A percentile compares a stretch with the other conserved stretches of the same genome.
phyloP scores from a whole-genome alignment of 2,888 invertebrate species.

The Scaptomyza polygonia region DNA sequence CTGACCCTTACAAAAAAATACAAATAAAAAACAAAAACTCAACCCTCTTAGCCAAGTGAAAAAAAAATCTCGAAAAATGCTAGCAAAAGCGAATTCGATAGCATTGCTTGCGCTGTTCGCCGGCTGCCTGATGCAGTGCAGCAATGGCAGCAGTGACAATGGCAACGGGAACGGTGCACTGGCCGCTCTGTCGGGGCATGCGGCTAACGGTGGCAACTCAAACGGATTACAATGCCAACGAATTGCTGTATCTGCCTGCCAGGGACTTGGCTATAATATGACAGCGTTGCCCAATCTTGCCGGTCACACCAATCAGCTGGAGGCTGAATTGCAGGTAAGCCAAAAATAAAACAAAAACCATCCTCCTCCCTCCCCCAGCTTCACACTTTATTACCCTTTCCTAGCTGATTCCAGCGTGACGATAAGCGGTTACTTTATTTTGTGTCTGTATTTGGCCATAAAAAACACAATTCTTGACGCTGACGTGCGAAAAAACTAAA shows the following conservation, averaged over 20 bases:
- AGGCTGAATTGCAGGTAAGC: slow-evolving; percentile 91
- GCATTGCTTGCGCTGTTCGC: slow-evolving; percentile 19
- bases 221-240: slow-evolving; percentile 89
- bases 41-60: not conserved
- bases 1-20: not conserved
- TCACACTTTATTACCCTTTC: not conserved
- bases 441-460: slow-evolving; percentile 57
- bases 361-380: not conserved
- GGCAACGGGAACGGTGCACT: not conserved
- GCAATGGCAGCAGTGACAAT: slow-evolving; percentile 9
- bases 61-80: slow-evolving; percentile 7
- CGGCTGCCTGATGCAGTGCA: slow-evolving; percentile 26
- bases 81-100: not conserved
- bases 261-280: slow-evolving; percentile 93
- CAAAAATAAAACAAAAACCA: too few relatives aligned
- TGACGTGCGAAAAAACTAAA: slow-evolving; percentile 75
- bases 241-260: slow-evolving; percentile 91
- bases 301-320: slow-evolving; percentile 91
- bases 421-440: slow-evolving; percentile 61
- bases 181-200: slow-evolving; percentile 8
- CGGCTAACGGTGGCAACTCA: slow-evolving; percentile 46
- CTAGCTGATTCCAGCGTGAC: slow-evolving; percentile 36
- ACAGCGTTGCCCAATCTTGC: slow-evolving; percentile 94
- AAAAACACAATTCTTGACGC: slow-evolving; percentile 76
- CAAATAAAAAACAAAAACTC: not conserved